Conservation (phyloP, 2,797 vertebrate genomes). For the Crenichthys baileyi region DNA sequence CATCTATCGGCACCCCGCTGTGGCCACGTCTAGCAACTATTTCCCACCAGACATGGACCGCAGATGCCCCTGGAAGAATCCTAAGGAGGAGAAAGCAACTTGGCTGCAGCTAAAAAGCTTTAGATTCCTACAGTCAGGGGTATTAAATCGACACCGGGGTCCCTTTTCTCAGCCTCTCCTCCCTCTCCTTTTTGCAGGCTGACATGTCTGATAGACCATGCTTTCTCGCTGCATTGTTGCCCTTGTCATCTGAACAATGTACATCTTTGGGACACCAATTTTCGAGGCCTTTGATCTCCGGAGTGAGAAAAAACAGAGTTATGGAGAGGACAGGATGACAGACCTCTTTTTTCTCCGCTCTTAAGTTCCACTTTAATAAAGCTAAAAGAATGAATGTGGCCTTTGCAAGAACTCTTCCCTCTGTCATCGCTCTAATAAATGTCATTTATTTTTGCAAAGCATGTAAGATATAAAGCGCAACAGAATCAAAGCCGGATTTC, state of each 20-base stretch:
- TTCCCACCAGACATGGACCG: conserved; percentile 20
- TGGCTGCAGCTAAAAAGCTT: conserved; percentile 53
- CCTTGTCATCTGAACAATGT: conserved; percentile 92
- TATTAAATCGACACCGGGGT: conserved; percentile 73
- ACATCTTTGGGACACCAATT: conserved; percentile 85
- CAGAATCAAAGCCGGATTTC: background rate
- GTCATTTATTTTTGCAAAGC: conserved; percentile 8
- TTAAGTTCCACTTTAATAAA: conserved; percentile 47
- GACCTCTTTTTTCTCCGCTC: conserved; percentile 45
- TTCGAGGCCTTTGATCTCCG: conserved; percentile 91
- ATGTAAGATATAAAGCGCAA: conserved; percentile 1
- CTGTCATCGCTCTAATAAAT: conserved; percentile 2
- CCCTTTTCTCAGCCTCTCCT: conserved; percentile 63
- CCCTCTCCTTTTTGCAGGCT: conserved; percentile 82
- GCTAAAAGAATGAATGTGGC: conserved; percentile 35
- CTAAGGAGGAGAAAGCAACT: conserved; percentile 37
- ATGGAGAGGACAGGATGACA: conserved; percentile 75
- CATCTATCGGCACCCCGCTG: conserved; percentile 24
- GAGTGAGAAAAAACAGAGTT: conserved; percentile 89
- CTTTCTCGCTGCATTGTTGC: conserved; percentile 86
- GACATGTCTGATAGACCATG: conserved; percentile 89
- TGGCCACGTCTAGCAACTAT: conserved; percentile 26
- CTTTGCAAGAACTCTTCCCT: conserved; percentile 9
- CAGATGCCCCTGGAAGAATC: conserved; percentile 29
- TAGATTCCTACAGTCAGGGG: conserved; percentile 69